Conservation (phyloP, 2,797 vertebrate genomes). For the Vultur gryphus region DNA sequence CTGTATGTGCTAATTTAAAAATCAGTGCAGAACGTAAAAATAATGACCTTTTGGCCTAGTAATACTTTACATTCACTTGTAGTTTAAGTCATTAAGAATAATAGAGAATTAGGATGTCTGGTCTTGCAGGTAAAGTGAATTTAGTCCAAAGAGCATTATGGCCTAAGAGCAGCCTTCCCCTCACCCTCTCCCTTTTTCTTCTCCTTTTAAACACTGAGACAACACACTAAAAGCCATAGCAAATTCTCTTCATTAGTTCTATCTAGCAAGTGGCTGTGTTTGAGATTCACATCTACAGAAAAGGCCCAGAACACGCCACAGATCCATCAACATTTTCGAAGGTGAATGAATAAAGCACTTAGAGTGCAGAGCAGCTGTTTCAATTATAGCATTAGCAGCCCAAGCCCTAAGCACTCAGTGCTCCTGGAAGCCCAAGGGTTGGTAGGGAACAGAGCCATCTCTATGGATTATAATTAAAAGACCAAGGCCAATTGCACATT, state of each 20-base stretch:
- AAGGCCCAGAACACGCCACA: background rate
- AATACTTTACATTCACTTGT: background rate
- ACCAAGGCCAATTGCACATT: constrained; percentile 2
- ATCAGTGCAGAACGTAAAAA: background rate
- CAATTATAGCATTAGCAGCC: constrained; percentile 19
- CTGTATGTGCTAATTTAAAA: background rate
- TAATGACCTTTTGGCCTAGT: background rate
- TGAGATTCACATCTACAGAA: background rate
- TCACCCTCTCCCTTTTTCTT: background rate
- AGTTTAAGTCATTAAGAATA: background rate
- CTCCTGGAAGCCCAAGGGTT: constrained; percentile 6
- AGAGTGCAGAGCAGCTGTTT: constrained; percentile 15
- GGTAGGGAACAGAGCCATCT: background rate
- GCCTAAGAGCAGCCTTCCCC: background rate
- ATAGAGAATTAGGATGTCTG: background rate
- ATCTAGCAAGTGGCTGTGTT: background rate
- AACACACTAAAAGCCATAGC: background rate
- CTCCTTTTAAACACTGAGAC: background rate
- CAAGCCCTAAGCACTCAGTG: background rate
- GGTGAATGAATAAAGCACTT: constrained; percentile 13
- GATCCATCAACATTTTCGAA: constrained; percentile 2
- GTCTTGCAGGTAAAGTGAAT: background rate
- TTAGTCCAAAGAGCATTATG: background rate
- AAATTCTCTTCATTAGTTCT: background rate
- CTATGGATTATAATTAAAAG: constrained; percentile 9